These are phyloP conservation scores for Sarcophaga bullata DNA, from an alignment of 1,140 invertebrate species.

Conservation along the genomic window DNA sequence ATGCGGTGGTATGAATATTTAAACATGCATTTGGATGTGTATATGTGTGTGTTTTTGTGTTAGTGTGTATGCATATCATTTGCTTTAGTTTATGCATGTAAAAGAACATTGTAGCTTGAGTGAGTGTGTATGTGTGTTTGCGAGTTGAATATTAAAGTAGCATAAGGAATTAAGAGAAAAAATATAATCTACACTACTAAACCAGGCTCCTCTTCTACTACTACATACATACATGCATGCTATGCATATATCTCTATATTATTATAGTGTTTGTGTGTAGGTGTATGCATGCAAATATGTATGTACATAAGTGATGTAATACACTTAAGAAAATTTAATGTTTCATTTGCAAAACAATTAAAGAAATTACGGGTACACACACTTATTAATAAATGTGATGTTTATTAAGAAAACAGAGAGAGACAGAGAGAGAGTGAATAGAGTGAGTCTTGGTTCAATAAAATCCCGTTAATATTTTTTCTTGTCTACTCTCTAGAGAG, in stretches of 20 bases:
- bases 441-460: too few relatives aligned
- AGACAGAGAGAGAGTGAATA: too few relatives aligned
- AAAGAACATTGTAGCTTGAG: not conserved
- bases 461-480: too few relatives aligned
- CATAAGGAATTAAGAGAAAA: not conserved
- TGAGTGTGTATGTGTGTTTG: constrained; percentile 19
- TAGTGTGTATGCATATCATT: not conserved
- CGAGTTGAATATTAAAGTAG: constrained; percentile 24
- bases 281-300: not conserved
- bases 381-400: too few relatives aligned
- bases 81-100: not conserved
- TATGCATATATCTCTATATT: too few relatives aligned
- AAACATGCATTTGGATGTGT: constrained; percentile 15
- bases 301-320: not conserved
- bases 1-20: constrained; percentile 37
- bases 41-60: not conserved
- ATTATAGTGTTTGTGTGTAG: too few relatives aligned
- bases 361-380: not conserved
- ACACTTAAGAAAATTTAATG: constrained; percentile 6
- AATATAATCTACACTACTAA: not conserved
- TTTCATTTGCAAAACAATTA: not conserved
- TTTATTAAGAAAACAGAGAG: too few relatives aligned
- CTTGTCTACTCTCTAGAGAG: too few relatives aligned
- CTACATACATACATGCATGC: too few relatives aligned
- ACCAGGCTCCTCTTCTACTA: too few relatives aligned